Evolutionary conservation across 2,113 vertebrate species (phyloP).

Genomic region (Sebastes schlegelii): DNA sequence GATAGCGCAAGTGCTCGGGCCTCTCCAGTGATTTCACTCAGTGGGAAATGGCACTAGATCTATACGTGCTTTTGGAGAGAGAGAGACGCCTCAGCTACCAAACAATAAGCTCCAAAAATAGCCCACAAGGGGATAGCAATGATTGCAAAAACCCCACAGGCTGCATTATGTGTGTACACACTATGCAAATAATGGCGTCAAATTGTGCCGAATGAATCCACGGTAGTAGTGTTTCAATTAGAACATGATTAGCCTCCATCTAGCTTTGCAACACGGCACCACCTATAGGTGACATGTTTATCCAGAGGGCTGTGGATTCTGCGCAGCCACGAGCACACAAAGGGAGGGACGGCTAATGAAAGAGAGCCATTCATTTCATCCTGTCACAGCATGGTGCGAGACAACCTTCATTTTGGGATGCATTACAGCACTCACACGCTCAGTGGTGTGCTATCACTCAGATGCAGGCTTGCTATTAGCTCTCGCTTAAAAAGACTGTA

Average conservation of each 20-base stretch:
- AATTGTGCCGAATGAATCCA: conserved; percentile 54
- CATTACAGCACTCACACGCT: conserved; percentile 71
- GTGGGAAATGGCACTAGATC: conserved; percentile 31
- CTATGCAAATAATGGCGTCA: conserved; percentile 59
- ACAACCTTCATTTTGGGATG: conserved; percentile 75
- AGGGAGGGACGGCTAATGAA: conserved; percentile 57
- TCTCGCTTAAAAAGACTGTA: conserved; percentile 60
- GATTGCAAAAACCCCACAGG: conserved; percentile 37
- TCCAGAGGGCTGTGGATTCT: conserved; percentile 39
- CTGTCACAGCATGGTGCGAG: conserved; percentile 62
- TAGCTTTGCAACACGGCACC: conserved; percentile 19
- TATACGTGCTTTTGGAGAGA: conserved; percentile 25
- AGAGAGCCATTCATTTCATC: conserved; percentile 69
- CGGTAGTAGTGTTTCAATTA: conserved; percentile 35
- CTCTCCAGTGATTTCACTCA: conserved; percentile 45
- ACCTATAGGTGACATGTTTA: conserved; percentile 59
- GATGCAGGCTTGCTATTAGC: conserved; percentile 62
- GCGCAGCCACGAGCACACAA: conserved; percentile 37
- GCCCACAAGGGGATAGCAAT: conserved; percentile 37
- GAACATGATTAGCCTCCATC: conserved; percentile 39
- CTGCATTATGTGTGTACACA: conserved; percentile 2
- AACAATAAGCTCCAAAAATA: conserved; percentile 51
- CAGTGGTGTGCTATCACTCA: conserved; percentile 64
- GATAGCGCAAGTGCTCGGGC: conserved; percentile 54
- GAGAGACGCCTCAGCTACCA: conserved; percentile 33